These are phyloP conservation scores for Luperina nickerlii DNA, from an alignment of 2,888 invertebrate genomes.

Conservation along the genomic window DNA sequence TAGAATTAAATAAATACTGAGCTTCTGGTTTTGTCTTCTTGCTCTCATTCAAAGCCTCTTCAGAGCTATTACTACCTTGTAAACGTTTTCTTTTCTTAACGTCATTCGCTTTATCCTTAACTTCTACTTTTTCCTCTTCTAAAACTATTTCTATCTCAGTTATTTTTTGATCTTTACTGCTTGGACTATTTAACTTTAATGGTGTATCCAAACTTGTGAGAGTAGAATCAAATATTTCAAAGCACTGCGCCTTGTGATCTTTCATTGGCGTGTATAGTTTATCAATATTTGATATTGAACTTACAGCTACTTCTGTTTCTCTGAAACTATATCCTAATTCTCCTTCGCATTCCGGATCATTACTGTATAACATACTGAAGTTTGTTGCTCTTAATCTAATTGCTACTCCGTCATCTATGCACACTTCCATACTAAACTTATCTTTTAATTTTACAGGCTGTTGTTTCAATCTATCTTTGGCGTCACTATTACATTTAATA, in stretches of 20 bases:
- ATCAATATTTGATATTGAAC: conserved; percentile 80
- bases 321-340: conserved; percentile 70
- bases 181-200: conserved; percentile 77
- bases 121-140: conserved; percentile 77
- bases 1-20: conserved; percentile 79
- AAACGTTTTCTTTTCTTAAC: conserved; percentile 81
- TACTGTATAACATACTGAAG: conserved; percentile 75
- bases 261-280: conserved; percentile 85
- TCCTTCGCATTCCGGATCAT: conserved; percentile 69
- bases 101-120: conserved; percentile 70
- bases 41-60: conserved; percentile 74
- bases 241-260: conserved; percentile 79
- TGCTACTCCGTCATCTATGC: conserved; percentile 82
- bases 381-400: conserved; percentile 82
- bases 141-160: conserved; percentile 79
- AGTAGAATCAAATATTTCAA: conserved; percentile 87
- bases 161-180: conserved; percentile 67
- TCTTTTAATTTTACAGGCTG: conserved; percentile 80
- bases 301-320: conserved; percentile 84
- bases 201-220: conserved; percentile 87
- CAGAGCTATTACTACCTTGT: conserved; percentile 73
- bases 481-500: conserved; percentile 74
- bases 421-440: conserved; percentile 85
- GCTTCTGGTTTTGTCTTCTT: conserved; percentile 82
- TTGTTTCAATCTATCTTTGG: conserved; percentile 65